Base-by-base conservation (phyloP, 2,888 invertebrate species). In the Leptura quadrifasciata region DNA sequence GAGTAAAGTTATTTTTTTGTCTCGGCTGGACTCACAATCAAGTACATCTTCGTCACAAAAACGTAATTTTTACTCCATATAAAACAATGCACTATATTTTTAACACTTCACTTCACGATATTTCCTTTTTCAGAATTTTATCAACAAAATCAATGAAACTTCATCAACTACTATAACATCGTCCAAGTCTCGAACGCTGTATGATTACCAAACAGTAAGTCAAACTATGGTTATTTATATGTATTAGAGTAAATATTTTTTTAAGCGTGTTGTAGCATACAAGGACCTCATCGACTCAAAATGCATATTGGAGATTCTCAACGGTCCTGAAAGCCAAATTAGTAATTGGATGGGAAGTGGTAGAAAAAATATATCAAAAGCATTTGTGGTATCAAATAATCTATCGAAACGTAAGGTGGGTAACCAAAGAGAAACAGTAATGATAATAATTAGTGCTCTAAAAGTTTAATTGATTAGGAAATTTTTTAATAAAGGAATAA, bases 321-420 rank as follows among this genome's bases (percentile, higher is more conserved):
- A 82, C 39, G 82, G 80, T 21, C 81, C 83, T 55, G 83, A 86
- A 70, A 83, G 83, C 74, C 58, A 82, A 10, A 80, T 85, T 6
- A 81, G 68, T 20, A 80, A 79, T 77, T 84, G 80, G 80, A 79
- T 79, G 57, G 72, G 78, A 0, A 79, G 73, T 67, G 80, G 73
- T 63, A 81, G 76, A 67, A 82, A 74, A 15, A 80, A 79, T 70
- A 73, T 81, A 63, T 79, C 83, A 52, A 85, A 85, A 76, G 81
- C 79, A 15, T 79, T 90, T 24, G 87, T 88, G 74, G 85, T 87
- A 12, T 86, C 88, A 17, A 85, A 86, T 55, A 85, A 67, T 83
- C 84, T 91, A 54, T 88, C 90, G 1, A 90, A 89, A 84, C 79
- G 88, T 58, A 89, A 91, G 87, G 91, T 91, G 85, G 78, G 76